Conservation (phyloP, 2,888 invertebrate species). For the Meteorus cinctellus region DNA sequence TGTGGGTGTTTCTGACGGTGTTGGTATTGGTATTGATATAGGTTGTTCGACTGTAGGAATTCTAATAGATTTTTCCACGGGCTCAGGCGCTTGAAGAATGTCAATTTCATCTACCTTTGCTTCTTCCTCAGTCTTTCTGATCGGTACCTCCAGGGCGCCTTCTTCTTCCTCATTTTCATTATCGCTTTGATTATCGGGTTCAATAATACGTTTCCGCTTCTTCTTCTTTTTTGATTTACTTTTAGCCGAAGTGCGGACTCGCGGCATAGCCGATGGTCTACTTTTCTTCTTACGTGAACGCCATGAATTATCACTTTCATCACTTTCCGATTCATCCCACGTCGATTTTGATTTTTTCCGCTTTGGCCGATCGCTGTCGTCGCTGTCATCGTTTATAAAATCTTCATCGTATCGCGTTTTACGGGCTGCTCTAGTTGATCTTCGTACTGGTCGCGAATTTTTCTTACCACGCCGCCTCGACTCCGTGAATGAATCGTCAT, state of each 20-base stretch:
- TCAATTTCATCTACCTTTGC: not conserved
- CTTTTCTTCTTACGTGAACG: constrained; percentile 74
- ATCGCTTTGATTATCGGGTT: constrained; percentile 69
- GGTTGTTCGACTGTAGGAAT: not conserved
- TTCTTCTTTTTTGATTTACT: constrained; percentile 73
- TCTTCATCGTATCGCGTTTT: constrained; percentile 76
- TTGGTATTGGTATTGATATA: not conserved
- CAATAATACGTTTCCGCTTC: constrained; percentile 72
- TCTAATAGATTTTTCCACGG: not conserved
- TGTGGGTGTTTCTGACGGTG: not conserved
- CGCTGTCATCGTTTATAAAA: constrained; percentile 77
- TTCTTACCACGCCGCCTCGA: constrained; percentile 74
- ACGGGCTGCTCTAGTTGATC: constrained; percentile 76
- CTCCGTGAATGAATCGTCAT: constrained; percentile 76
- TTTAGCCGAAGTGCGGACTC: constrained; percentile 59
- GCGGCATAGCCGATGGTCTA: constrained; percentile 61
- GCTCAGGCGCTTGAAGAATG: not conserved
- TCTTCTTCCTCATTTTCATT: constrained; percentile 54
- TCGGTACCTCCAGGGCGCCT: constrained; percentile 40
- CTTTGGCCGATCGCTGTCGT: constrained; percentile 76
- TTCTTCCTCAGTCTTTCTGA: constrained; percentile 9
- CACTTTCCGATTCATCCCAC: constrained; percentile 77
- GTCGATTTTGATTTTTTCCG: constrained; percentile 77
- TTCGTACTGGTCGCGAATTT: constrained; percentile 74
- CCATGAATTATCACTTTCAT: constrained; percentile 79